These are phyloP conservation scores for Drosophila phalerata DNA, from an alignment of 2,888 invertebrate genomes.

Conservation along the genomic window DNA sequence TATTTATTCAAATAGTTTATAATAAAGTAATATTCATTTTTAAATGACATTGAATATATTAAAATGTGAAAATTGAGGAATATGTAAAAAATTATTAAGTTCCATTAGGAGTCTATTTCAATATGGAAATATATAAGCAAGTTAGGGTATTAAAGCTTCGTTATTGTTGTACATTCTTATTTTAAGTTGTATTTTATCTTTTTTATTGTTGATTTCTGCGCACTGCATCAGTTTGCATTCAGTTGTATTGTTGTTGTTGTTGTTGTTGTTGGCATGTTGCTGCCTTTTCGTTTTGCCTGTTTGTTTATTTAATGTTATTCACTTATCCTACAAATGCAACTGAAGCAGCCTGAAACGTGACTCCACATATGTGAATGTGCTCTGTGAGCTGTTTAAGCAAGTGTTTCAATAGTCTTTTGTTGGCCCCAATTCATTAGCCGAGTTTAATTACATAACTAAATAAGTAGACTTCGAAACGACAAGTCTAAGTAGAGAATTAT, in stretches of 20 bases:
- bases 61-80: too few species aligned
- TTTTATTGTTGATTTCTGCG: slow-evolving; percentile 40
- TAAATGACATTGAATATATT: too few species aligned
- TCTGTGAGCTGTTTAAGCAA: not conserved
- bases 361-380: not conserved
- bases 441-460: slow-evolving; percentile 65
- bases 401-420: slow-evolving; percentile 1
- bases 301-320: slow-evolving; percentile 68
- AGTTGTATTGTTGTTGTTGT: slow-evolving; percentile 21
- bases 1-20: too few species aligned
- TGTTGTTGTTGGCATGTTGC: slow-evolving; percentile 23
- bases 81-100: too few species aligned
- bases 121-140: too few species aligned
- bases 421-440: slow-evolving; percentile 61
- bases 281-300: slow-evolving; percentile 40
- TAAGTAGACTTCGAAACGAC: slow-evolving; percentile 17
- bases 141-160: slow-evolving; percentile 7
- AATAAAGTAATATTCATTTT: too few species aligned
- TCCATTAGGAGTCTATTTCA: too few species aligned
- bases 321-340: slow-evolving; percentile 60
- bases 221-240: slow-evolving; percentile 50
- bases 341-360: slow-evolving; percentile 18
- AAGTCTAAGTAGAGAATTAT: slow-evolving; percentile 47
- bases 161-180: not conserved
- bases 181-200: slow-evolving; percentile 6